phyloP scores from a whole-genome alignment of 2,888 invertebrate species.

The Cephus runcator region DNA sequence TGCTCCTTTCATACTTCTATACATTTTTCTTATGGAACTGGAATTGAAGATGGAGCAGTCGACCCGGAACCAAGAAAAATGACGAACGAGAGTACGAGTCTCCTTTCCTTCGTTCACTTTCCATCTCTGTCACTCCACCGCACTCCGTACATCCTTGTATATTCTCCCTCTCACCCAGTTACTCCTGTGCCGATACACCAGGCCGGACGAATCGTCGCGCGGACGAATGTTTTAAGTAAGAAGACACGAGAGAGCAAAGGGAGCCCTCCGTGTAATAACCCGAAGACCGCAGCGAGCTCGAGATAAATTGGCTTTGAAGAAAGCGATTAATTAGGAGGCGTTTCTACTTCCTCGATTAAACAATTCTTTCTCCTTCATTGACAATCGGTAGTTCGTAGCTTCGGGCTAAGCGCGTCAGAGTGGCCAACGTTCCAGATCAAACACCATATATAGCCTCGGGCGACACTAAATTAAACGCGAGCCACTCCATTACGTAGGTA shows the following conservation, averaged over 20 bases:
- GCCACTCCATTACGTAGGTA: not conserved
- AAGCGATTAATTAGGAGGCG: not conserved
- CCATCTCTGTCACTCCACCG: slow-evolving; percentile 16
- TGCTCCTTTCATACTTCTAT: not conserved
- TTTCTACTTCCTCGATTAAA: not conserved
- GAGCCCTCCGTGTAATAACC: not conserved
- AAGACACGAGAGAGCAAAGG: not conserved
- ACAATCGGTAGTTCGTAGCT: not conserved
- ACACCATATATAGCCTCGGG: not conserved
- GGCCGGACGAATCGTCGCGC: not conserved
- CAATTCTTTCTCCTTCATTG: not conserved
- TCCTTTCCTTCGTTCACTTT: slow-evolving; percentile 14
- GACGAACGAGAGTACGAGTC: slow-evolving; percentile 16
- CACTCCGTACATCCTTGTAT: slow-evolving; percentile 10
- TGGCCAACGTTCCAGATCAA: not conserved
- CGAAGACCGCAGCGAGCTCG: not conserved
- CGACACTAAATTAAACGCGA: not conserved
- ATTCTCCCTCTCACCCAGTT: not conserved
- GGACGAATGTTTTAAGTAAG: not conserved
- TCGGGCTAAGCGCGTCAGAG: not conserved
- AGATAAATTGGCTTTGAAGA: not conserved
- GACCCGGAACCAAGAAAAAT: not conserved
- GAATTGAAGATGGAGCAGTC: not conserved
- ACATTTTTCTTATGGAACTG: not conserved
- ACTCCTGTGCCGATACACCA: no score